Evolutionary conservation across 1,140 invertebrate genomes (phyloP).

Genomic region (Ceratitis capitata): DNA sequence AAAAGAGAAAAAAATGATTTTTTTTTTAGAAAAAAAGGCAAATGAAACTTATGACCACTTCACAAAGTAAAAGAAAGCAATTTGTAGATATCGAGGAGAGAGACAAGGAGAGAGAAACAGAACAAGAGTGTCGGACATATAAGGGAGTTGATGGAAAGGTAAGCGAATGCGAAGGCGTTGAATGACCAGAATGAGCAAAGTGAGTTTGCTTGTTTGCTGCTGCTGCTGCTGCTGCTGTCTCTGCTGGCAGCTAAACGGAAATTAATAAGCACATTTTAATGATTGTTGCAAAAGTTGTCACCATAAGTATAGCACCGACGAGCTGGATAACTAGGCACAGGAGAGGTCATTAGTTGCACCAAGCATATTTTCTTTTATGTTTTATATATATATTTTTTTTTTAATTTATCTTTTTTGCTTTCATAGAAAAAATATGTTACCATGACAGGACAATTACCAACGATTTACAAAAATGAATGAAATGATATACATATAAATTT

Average conservation of each 20-base stretch:
- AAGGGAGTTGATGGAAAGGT: neutral
- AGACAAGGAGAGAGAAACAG: neutral
- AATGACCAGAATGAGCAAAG: neutral
- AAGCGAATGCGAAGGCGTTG: neutral
- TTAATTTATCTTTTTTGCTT: neutral
- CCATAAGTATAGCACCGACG: neutral
- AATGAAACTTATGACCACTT: constrained; percentile 2
- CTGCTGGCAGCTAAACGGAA: constrained; percentile 27
- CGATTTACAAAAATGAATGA: no score
- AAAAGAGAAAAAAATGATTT: constrained; percentile 5
- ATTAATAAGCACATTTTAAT: constrained; percentile 37
- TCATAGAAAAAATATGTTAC: neutral
- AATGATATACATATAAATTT: neutral
- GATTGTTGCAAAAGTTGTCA: constrained; percentile 19
- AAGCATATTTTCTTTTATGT: neutral
- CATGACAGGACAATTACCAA: neutral
- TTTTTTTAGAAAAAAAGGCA: neutral
- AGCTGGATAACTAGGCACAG: neutral
- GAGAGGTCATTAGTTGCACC: constrained; percentile 21
- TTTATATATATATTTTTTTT: neutral
- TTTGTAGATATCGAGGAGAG: no score
- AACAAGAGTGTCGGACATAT: neutral
- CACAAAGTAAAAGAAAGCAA: neutral
- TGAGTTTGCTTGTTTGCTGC: no score
- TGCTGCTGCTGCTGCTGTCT: no score